Evolutionary conservation across 2,797 vertebrate genomes (phyloP).

Genomic region (Lithobates sylvaticus): DNA sequence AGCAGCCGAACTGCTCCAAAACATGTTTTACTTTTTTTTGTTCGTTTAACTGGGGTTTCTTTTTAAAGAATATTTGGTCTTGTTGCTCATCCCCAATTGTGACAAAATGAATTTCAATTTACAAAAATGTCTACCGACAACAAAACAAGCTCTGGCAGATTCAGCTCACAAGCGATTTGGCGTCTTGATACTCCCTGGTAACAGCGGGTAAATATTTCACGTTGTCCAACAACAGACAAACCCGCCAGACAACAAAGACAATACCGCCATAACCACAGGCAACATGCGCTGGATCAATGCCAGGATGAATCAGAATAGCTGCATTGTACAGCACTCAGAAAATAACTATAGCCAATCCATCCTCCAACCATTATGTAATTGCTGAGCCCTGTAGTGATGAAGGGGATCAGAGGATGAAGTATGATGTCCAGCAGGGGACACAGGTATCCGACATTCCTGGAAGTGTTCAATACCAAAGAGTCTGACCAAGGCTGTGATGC

Average conservation of each 20-base stretch:
- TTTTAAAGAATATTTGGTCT: not conserved
- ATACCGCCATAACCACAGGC: conserved; percentile 5
- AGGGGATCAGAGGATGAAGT: too few species aligned
- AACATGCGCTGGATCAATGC: not conserved
- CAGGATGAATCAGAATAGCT: not conserved
- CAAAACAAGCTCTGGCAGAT: not conserved
- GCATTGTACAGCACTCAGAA: not conserved
- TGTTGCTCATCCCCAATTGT: not conserved
- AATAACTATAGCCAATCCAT: too few species aligned
- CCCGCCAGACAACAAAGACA: not conserved
- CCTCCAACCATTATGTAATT: too few species aligned
- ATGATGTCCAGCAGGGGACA: too few species aligned
- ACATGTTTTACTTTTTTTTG: too few species aligned
- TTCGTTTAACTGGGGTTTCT: not conserved
- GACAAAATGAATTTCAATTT: too few species aligned
- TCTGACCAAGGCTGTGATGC: too few species aligned
- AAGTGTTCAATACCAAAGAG: too few species aligned
- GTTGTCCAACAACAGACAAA: not conserved
- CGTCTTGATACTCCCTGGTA: not conserved
- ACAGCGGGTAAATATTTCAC: not conserved
- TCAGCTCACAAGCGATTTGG: not conserved
- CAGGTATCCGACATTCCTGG: too few species aligned
- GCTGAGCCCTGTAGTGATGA: too few species aligned
- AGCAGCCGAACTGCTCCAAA: not conserved
- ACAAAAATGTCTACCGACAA: not conserved